Conservation (phyloP, 2,113 vertebrate species). For the Beaufortia kweichowensis region DNA sequence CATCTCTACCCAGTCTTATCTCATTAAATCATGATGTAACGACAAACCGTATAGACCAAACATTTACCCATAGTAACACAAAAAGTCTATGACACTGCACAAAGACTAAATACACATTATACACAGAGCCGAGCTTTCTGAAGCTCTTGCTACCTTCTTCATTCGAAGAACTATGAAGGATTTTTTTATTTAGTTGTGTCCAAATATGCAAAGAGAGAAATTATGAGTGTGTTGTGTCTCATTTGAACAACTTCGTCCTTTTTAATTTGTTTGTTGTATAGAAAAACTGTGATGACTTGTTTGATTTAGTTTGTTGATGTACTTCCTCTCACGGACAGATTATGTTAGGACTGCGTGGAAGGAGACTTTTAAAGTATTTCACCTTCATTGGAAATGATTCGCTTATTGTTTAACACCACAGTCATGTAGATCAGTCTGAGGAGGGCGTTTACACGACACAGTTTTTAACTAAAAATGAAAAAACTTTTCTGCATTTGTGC, state of each 20-base stretch:
- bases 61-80: background rate
- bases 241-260: background rate
- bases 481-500: too few species aligned
- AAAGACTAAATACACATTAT: background rate
- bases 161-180: slow-evolving; percentile 23
- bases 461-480: too few species aligned
- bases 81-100: background rate
- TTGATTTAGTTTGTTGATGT: background rate
- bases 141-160: background rate
- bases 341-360: background rate
- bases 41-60: slow-evolving; percentile 17
- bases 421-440: background rate
- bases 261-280: slow-evolving; percentile 52
- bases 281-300: slow-evolving; percentile 49
- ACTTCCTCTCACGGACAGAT: background rate
- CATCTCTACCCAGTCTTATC: background rate
- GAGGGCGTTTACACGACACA: too few species aligned
- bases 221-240: slow-evolving; percentile 44
- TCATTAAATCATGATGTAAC: slow-evolving; percentile 12
- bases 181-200: slow-evolving; percentile 26
- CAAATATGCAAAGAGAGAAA: slow-evolving; percentile 7
- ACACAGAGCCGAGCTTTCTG: background rate
- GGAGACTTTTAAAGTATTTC: background rate
- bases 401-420: slow-evolving; percentile 14
- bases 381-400: background rate